phyloP scores from a whole-genome alignment of 2,113 vertebrate species.

The Furnarius figulus region DNA sequence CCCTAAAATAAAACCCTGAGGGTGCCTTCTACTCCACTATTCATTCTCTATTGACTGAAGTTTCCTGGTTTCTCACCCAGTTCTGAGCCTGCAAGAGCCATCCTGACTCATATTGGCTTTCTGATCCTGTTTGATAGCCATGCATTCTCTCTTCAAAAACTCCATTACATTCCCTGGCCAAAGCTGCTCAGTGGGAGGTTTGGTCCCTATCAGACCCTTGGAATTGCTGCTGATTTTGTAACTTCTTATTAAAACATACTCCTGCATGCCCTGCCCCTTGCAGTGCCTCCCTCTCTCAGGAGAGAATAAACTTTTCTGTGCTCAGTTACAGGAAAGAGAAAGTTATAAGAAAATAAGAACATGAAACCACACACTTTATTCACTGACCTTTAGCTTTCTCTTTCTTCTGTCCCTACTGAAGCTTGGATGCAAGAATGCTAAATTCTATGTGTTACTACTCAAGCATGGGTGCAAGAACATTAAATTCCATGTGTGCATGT shows the following conservation, averaged over 20 bases:
- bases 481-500: background rate
- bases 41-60: background rate
- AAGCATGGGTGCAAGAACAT: background rate
- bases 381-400: background rate
- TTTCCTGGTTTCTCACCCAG: background rate
- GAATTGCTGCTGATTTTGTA: background rate
- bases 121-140: background rate
- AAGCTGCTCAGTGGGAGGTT: background rate
- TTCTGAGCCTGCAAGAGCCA: background rate
- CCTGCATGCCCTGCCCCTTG: background rate
- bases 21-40: background rate
- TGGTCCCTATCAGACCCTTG: background rate
- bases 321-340: background rate
- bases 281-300: background rate
- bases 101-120: background rate
- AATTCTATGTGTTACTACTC: background rate
- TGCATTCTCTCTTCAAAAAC: background rate
- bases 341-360: background rate
- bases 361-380: background rate
- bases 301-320: background rate
- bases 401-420: background rate
- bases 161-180: background rate
- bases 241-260: background rate
- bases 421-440: background rate
- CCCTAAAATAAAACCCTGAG: conserved; percentile 24